Evolutionary conservation across 2,113 vertebrate genomes (phyloP), one percentile per base, ranked within the genome.

Genomic region (Haplochromis vanheusdeni): DNA sequence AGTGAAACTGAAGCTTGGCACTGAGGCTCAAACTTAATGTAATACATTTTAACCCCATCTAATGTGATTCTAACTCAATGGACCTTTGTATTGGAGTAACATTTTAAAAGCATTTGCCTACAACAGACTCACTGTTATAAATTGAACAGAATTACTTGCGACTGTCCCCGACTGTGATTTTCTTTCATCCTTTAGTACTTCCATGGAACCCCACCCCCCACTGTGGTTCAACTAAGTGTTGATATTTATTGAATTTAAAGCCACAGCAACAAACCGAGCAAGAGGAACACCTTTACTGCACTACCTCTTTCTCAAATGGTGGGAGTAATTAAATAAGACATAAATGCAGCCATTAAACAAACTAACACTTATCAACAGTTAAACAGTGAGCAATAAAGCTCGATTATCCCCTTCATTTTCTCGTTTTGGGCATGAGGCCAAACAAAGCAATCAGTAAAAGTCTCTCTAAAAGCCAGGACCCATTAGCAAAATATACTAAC

Each of bases 271-370:
- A 77, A 75, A 31, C 23, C 7, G 6, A 60, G 62, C 8, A 19
- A 79, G 37, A 82, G 60, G 55, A 85, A 19, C 65, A 77, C 60
- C 83, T 85, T 79, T 42, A 86, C 23, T 80, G 62, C 35, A n/a
- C 42, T 31, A 79, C 23, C 13, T 26, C 58, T 47, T 26, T 77
- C 26, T 86, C 60, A 85, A 80, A 90, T 79, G 13, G 35, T 83
- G 83, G 33, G 81, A 77, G 73, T 92, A 91, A 91, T 93, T 90
- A 92, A 90, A 86, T 91, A 54, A 83, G 62, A 91, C 84, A 81
- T 91, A 87, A 86, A 90, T 87, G 16, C 86, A 87, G 81, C 55
- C 82, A 85, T 93, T 92, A 89, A 83, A 88, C 88, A 94, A 91
- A 91, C 90, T 83, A 88, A 91, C 90, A 88, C 90, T 87, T 91